Conservation (phyloP, 2,797 vertebrate species). For the Tiaroga cobitis region DNA sequence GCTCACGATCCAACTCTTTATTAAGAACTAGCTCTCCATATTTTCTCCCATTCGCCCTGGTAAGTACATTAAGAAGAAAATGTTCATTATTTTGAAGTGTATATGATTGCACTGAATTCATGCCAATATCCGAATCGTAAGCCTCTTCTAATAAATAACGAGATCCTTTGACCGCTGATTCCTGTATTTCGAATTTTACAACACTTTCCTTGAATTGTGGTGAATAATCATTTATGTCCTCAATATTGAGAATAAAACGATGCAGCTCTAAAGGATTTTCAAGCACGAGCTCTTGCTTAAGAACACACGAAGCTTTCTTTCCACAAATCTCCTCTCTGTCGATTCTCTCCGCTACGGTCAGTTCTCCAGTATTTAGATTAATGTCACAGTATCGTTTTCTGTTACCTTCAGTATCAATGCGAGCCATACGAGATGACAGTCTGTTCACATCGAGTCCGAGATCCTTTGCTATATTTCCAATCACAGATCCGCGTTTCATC, state of each 20-base stretch:
- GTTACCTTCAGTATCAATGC: background rate
- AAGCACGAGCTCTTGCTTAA: conserved; percentile 21
- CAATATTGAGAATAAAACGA: background rate
- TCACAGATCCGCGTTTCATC: conserved; percentile 68
- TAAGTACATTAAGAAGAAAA: conserved; percentile 59
- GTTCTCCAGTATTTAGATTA: conserved; percentile 61
- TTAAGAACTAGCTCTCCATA: conserved; percentile 68
- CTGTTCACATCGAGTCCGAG: background rate
- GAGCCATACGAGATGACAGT: conserved; percentile 25
- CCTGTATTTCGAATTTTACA: conserved; percentile 67
- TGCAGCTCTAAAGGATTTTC: conserved; percentile 38
- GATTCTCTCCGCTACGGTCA: conserved; percentile 57
- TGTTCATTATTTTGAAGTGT: conserved; percentile 58
- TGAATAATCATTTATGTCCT: conserved; percentile 56
- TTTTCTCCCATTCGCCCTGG: conserved; percentile 46
- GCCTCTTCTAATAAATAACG: conserved; percentile 47
- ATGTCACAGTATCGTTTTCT: conserved; percentile 16
- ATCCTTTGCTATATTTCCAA: conserved; percentile 53
- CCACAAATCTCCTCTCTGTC: conserved; percentile 71
- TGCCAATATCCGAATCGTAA: conserved; percentile 56
- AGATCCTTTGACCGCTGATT: conserved; percentile 66
- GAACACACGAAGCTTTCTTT: background rate
- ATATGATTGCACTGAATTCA: conserved; percentile 59
- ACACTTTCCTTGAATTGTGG: conserved; percentile 76
- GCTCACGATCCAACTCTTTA: conserved; percentile 36